These are phyloP conservation scores for Thyatira batis DNA, from an alignment of 2,888 invertebrate genomes.

Conservation along the genomic window DNA sequence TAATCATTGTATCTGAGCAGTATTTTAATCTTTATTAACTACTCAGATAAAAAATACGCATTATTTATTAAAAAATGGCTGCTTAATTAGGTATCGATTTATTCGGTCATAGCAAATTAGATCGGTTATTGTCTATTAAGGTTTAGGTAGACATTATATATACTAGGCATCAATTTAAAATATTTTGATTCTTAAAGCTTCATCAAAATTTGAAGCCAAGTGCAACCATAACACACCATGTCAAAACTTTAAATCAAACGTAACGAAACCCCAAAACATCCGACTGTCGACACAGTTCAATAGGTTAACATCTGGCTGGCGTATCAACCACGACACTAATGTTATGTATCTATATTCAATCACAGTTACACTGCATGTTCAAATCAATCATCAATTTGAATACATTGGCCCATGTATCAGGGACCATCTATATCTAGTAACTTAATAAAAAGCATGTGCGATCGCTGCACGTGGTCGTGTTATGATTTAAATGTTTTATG, in stretches of 20 bases:
- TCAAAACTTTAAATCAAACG: conserved; percentile 30
- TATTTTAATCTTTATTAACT: too few relatives aligned
- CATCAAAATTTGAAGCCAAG: conserved; percentile 2
- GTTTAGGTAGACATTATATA: too few relatives aligned
- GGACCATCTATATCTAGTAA: conserved; percentile 45
- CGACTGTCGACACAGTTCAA: conserved; percentile 66
- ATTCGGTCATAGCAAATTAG: too few relatives aligned
- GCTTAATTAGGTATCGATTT: too few relatives aligned
- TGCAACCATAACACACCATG: conserved; percentile 11
- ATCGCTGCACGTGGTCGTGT: conserved; percentile 34
- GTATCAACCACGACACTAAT: conserved; percentile 67
- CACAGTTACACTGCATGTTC: conserved; percentile 65
- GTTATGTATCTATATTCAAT: conserved; percentile 80
- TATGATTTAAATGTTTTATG: conserved; percentile 49
- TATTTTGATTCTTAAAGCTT: too few relatives aligned
- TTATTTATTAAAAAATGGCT: too few relatives aligned
- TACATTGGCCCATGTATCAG: conserved; percentile 64
- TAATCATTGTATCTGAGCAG: too few relatives aligned
- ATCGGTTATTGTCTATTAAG: too few relatives aligned
- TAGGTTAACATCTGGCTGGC: conserved; percentile 60
- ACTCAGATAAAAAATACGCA: too few relatives aligned
- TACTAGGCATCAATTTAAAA: too few relatives aligned
- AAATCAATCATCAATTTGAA: conserved; percentile 81
- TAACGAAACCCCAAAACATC: conserved; percentile 32
- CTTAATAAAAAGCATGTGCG: conserved; percentile 46